Conservation (phyloP, 2,797 vertebrate species). For the Megalops cyprinoides region DNA sequence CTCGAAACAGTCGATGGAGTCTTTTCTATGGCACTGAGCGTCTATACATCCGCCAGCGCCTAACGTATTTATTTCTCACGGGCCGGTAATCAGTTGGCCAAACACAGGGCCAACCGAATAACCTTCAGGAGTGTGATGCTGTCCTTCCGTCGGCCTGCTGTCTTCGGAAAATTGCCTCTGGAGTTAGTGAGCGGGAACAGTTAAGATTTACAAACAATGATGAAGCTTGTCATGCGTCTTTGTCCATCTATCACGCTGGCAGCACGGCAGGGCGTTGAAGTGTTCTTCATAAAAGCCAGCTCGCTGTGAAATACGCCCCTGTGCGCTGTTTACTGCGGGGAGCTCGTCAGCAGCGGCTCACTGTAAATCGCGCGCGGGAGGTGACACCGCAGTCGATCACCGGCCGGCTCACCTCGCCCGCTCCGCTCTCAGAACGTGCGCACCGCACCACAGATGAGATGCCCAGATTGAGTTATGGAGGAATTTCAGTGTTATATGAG, state of each 20-base stretch:
- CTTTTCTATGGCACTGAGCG: background rate
- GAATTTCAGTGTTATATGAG: slow-evolving; percentile 89
- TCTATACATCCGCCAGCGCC: background rate
- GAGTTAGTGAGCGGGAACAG: slow-evolving; percentile 99
- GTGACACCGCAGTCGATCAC: slow-evolving; percentile 99
- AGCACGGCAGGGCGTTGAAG: slow-evolving; percentile 93
- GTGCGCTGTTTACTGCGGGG: slow-evolving; percentile 95
- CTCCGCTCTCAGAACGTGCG: slow-evolving; percentile 67
- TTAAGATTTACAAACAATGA: slow-evolving; percentile 99
- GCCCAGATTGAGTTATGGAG: slow-evolving; percentile 92
- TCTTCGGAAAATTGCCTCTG: slow-evolving; percentile 99
- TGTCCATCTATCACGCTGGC: slow-evolving; percentile 94
- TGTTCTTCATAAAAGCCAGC: slow-evolving; percentile 99
- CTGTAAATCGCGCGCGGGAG: slow-evolving; percentile 96
- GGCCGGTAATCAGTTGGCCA: slow-evolving; percentile 78
- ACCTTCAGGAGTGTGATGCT: slow-evolving; percentile 97
- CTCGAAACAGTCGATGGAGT: background rate
- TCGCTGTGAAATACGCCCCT: slow-evolving; percentile 99
- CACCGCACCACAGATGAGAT: slow-evolving; percentile 90
- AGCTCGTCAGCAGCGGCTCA: slow-evolving; percentile 95
- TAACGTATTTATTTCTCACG: slow-evolving; percentile 19
- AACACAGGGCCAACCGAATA: slow-evolving; percentile 91
- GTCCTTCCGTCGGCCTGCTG: slow-evolving; percentile 94
- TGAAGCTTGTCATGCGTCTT: slow-evolving; percentile 99
- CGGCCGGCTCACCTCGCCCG: slow-evolving; percentile 68